Evolutionary conservation across 2,797 vertebrate genomes (phyloP).

Genomic region (Lagodon rhomboides): DNA sequence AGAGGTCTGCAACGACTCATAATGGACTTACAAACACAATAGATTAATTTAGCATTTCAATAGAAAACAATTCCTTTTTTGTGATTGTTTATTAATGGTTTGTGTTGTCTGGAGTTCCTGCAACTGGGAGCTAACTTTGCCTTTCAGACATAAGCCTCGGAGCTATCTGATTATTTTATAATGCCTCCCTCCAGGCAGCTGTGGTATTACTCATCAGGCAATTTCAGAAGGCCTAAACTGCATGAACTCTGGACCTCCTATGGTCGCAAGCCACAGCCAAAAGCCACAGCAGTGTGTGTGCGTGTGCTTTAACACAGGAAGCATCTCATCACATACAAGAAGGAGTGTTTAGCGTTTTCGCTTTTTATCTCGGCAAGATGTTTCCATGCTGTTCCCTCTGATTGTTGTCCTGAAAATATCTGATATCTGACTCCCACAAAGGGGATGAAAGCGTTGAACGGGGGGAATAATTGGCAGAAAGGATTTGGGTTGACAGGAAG

Average conservation of each 20-base stretch:
- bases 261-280: conserved; percentile 57
- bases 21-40: conserved; percentile 24
- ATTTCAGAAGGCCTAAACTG: conserved; percentile 66
- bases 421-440: conserved; percentile 30
- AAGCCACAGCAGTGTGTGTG: conserved; percentile 29
- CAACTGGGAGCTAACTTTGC: conserved; percentile 62
- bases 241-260: conserved; percentile 70
- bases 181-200: conserved; percentile 68
- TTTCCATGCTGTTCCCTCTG: conserved; percentile 40
- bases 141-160: conserved; percentile 54
- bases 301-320: conserved; percentile 55
- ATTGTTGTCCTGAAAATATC: conserved; percentile 41
- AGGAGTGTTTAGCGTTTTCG: conserved; percentile 31
- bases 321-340: conserved; percentile 53
- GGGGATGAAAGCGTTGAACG: conserved; percentile 9
- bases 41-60: conserved; percentile 47
- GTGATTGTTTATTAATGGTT: conserved; percentile 52
- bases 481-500: conserved; percentile 1
- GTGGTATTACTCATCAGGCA: conserved; percentile 73
- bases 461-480: conserved; percentile 25
- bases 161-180: conserved; percentile 71
- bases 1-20: conserved; percentile 20
- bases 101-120: conserved; percentile 47
- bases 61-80: conserved; percentile 28
- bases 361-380: conserved; percentile 57